These are phyloP conservation scores for Anoplius nigerrimus DNA, from an alignment of 2,888 invertebrate genomes.

Conservation along the genomic window DNA sequence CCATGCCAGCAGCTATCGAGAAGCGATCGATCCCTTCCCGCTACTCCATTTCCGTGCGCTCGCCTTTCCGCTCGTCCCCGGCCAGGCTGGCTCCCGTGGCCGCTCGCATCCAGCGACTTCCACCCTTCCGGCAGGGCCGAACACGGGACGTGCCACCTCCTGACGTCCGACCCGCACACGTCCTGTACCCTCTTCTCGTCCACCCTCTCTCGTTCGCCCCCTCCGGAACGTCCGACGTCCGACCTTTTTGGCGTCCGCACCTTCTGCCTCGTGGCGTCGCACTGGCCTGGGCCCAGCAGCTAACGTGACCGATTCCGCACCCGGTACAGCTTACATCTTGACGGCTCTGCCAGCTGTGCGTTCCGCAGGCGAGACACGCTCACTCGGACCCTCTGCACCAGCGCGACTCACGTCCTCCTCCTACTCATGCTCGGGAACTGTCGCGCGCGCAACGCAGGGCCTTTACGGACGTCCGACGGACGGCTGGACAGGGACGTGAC, in stretches of 20 bases:
- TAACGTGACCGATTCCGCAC: conserved; percentile 34
- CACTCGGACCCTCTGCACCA: conserved; percentile 47
- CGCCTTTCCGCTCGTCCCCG: conserved; percentile 9
- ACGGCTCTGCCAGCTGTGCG: conserved; percentile 42
- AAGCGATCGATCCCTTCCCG: conserved; percentile 53
- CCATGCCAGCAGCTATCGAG: conserved; percentile 51
- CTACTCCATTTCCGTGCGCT: conserved; percentile 34
- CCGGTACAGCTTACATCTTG: conserved; percentile 51
- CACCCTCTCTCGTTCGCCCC: conserved; percentile 13
- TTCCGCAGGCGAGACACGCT: conserved; percentile 50
- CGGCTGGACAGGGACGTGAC: not conserved
- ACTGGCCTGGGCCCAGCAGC: conserved; percentile 35
- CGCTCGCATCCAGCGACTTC: too few relatives aligned
- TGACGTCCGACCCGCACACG: not conserved
- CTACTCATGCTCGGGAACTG: conserved; percentile 12
- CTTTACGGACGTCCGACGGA: not conserved
- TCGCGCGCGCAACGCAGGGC: not conserved
- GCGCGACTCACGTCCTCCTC: conserved; percentile 42
- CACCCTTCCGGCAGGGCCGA: not conserved
- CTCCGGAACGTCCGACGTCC: conserved; percentile 3
- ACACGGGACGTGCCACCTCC: not conserved
- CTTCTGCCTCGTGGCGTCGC: not conserved
- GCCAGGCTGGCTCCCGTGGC: too few relatives aligned
- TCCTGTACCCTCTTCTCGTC: conserved; percentile 5
- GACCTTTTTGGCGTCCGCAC: not conserved